These are phyloP conservation scores for Gallinago stenura DNA, from an alignment of 2,797 vertebrate species.

Conservation along the genomic window DNA sequence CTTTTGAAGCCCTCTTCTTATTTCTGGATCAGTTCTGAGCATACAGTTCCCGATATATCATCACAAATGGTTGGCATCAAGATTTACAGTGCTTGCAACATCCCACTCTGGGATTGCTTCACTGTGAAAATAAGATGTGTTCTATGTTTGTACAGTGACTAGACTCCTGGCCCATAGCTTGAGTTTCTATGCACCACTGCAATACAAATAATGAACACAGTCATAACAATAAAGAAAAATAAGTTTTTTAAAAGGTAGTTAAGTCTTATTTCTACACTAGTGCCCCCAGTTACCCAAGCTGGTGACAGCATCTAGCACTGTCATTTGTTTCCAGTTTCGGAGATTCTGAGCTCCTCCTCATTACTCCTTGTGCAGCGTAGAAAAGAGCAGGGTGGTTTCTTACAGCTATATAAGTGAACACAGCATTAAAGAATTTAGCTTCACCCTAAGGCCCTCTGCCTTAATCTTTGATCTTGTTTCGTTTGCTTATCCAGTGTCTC, in stretches of 20 bases:
- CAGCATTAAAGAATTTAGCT: slow-evolving; percentile 57
- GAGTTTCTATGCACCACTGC: not conserved
- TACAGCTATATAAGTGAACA: slow-evolving; percentile 14
- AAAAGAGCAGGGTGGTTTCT: slow-evolving; percentile 32
- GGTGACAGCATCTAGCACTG: not conserved
- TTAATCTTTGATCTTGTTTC: slow-evolving; percentile 64
- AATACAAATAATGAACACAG: slow-evolving; percentile 16
- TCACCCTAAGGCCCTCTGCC: slow-evolving; percentile 21
- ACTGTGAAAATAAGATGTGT: not conserved
- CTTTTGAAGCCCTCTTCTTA: not conserved
- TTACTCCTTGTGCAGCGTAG: not conserved
- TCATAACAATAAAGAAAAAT: not conserved
- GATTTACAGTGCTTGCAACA: not conserved
- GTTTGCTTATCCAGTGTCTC: slow-evolving; percentile 44
- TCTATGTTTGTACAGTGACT: not conserved
- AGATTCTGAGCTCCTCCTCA: not conserved
- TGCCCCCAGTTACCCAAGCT: not conserved
- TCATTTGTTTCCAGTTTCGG: not conserved
- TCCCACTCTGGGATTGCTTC: not conserved
- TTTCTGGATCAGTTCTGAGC: not conserved
- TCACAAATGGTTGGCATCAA: not conserved
- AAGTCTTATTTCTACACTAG: not conserved
- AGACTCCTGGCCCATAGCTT: not conserved
- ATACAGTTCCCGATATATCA: not conserved
- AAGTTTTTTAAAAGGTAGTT: not conserved